These are phyloP conservation scores for Nylanderia fulva DNA, from an alignment of 1,140 invertebrate genomes.

Conservation along the genomic window DNA sequence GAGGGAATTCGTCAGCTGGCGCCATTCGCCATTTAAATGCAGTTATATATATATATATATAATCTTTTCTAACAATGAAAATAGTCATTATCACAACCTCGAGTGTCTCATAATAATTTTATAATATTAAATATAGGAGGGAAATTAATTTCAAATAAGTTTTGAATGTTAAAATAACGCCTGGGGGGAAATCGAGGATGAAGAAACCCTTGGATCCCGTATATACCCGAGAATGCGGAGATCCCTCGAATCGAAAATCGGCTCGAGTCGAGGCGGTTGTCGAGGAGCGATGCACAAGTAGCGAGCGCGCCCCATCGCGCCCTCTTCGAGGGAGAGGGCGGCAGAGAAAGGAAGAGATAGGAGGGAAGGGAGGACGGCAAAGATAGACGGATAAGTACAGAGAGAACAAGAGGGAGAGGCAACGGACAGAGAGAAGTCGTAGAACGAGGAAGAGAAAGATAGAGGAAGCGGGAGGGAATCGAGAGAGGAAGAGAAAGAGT, in stretches of 20 bases:
- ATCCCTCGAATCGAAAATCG: slow-evolving; percentile 53
- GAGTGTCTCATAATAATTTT: neutral
- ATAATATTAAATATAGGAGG: slow-evolving; percentile 6
- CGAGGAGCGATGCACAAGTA: slow-evolving; percentile 60
- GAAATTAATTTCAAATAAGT: no score
- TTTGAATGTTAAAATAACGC: slow-evolving; percentile 34
- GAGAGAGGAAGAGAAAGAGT: slow-evolving; percentile 48
- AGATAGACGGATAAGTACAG: slow-evolving; percentile 53
- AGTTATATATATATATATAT: no score
- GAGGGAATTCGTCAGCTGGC: neutral
- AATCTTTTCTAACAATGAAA: neutral
- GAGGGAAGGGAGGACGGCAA: slow-evolving; percentile 52
- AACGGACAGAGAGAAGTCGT: slow-evolving; percentile 41
- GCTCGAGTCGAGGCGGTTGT: slow-evolving; percentile 49
- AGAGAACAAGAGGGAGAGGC: slow-evolving; percentile 15
- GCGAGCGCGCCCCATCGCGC: slow-evolving; percentile 72
- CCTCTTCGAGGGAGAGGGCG: slow-evolving; percentile 70
- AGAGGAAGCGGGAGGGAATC: slow-evolving; percentile 58
- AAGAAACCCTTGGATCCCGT: neutral
- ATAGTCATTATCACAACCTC: neutral
- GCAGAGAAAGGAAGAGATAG: slow-evolving; percentile 63
- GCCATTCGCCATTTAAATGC: neutral
- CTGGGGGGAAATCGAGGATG: neutral
- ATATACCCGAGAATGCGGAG: neutral
- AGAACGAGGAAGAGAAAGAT: slow-evolving; percentile 58